These are phyloP conservation scores for Sinhomidia bicolor DNA, from an alignment of 2,888 invertebrate species.

Conservation along the genomic window DNA sequence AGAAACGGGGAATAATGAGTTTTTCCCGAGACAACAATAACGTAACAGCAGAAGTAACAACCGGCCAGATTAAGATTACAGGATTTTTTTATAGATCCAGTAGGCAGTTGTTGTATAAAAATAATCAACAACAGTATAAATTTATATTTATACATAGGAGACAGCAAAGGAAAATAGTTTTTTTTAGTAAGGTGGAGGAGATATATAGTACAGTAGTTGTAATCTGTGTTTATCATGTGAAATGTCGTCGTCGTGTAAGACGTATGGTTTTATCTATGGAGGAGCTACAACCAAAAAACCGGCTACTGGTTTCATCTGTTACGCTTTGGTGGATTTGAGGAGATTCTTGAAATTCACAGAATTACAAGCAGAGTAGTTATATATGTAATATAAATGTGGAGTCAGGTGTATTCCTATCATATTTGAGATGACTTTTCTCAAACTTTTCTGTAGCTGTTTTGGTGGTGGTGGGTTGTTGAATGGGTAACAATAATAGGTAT, in stretches of 20 bases:
- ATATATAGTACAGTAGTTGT: not conserved
- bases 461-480: conserved; percentile 32
- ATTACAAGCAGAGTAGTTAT: not conserved
- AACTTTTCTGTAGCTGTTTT: not conserved
- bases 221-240: conserved; percentile 25
- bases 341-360: not conserved
- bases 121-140: not conserved
- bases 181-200: no score
- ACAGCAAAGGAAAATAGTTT: conserved; percentile 1
- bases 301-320: conserved; percentile 66
- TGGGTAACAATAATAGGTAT: not conserved
- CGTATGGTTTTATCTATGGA: conserved; percentile 33
- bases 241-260: conserved; percentile 21
- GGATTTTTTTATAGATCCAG: conserved; percentile 63
- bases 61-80: conserved; percentile 61
- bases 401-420: not conserved
- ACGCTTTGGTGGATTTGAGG: conserved; percentile 42
- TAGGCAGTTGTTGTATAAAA: conserved; percentile 27
- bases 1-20: conserved; percentile 54
- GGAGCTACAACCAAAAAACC: conserved; percentile 44
- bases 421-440: not conserved
- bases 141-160: not conserved
- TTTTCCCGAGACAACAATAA: conserved; percentile 43
- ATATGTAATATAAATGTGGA: no score
- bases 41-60: not conserved